Evolutionary conservation across 2,797 vertebrate genomes (phyloP).

Genomic region (Tachyglossus aculeatus): DNA sequence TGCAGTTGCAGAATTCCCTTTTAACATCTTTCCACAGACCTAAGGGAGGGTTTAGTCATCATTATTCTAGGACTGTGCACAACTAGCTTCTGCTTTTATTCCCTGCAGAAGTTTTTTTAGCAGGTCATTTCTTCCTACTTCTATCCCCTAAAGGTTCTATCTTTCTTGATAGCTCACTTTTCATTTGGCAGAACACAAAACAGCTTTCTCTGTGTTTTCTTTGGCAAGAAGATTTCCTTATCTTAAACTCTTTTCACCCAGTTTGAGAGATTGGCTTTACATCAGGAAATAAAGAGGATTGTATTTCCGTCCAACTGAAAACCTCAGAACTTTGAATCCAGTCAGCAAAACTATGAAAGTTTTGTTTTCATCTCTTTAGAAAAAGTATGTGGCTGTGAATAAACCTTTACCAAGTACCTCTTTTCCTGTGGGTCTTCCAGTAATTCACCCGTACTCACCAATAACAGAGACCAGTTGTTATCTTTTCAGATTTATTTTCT

Average conservation of each 20-base stretch:
- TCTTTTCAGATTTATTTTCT: constrained; percentile 18
- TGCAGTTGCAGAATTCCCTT: no score
- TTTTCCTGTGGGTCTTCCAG: no score
- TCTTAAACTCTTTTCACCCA: constrained; percentile 41
- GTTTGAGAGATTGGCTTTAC: constrained; percentile 41
- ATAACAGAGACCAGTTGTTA: constrained; percentile 1
- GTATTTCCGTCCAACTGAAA: constrained; percentile 21
- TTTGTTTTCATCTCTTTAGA: constrained; percentile 8
- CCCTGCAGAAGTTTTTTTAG: constrained; percentile 33
- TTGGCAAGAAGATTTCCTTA: constrained; percentile 50
- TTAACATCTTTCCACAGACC: no score
- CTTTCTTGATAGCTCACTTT: constrained; percentile 19
- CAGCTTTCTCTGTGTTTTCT: constrained; percentile 40
- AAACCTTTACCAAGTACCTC: not conserved
- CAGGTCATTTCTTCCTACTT: constrained; percentile 12
- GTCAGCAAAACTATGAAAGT: not conserved
- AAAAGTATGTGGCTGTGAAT: not conserved
- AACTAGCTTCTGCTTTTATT: constrained; percentile 2
- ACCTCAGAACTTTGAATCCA: constrained; percentile 19
- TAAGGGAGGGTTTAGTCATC: not conserved
- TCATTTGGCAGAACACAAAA: constrained; percentile 26
- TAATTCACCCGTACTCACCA: no score
- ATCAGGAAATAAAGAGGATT: constrained; percentile 30
- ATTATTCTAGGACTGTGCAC: constrained; percentile 3
- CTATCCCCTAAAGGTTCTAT: no score